Base-by-base conservation (phyloP, 1,140 invertebrate species). In the Monomorium pharaonis region DNA sequence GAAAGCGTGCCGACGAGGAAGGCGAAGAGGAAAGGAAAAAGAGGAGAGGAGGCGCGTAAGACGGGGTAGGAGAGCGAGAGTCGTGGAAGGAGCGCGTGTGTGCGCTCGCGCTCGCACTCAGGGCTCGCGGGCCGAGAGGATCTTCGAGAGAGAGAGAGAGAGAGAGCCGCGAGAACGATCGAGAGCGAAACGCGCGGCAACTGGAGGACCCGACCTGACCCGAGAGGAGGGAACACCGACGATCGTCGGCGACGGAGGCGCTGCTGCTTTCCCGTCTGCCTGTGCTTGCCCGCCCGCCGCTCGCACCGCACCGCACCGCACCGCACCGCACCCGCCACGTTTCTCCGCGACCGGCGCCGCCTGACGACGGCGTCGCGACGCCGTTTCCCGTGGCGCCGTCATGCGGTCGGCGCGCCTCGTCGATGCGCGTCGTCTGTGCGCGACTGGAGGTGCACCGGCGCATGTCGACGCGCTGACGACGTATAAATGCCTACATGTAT, bases 321-420 rank as follows among this genome's bases (percentile, higher is more conserved):
- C 65, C 16, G 49, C 74, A 78, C 51, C 51, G 85, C 75, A 37
- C 56, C 84, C 84, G 81, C 78, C 80, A 74, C 72, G 83, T 56
- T 85, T 85, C 75, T 58, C 63, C 75, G 63, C 84, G 86, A 85
- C 80, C 86, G 89, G 85, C 91, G 90, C 90, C 90, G 91, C 85
- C 90, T 86, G 84, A 86, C 90, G 89, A 92, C 89, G 80, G 85
- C 89, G 91, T 91, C 91, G 88, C 91, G 91, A 91, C 89, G 91
- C 81, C 78, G 78, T 58, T 60, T 87, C 87, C 30, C 67, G 91
- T 88, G 90, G 91, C 89, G 91, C 90, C 89, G 84, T 92, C 90
- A 85, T 69, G 87, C 89, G 90, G 88, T 84, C 58, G 60, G 62
- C 63, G 44, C 56, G 49, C 33, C 58, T 65, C 69, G 44, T 70